A percentile compares a stretch with the other conserved stretches of the same genome.
Conservation (phyloP, 2,888 invertebrate species). For the Dorcus parallelipipedus region DNA sequence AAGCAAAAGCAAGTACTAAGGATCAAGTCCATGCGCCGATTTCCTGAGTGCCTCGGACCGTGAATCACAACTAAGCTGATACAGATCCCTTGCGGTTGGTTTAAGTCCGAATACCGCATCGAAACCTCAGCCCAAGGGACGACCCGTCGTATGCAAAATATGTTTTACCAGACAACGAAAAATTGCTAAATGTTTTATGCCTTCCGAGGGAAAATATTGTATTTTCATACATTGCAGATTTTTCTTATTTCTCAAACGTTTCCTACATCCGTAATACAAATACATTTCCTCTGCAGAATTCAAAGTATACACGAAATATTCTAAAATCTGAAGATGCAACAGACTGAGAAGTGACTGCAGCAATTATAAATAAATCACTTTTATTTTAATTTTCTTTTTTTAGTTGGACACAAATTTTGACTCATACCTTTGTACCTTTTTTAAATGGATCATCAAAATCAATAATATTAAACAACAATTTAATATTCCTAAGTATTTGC, state of each 20-base stretch:
- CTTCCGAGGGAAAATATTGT: slow-evolving; percentile 10
- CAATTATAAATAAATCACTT: too few species aligned
- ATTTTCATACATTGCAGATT: neutral
- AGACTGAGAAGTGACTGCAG: too few species aligned
- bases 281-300: too few species aligned
- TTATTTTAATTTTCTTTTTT: too few species aligned
- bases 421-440: too few species aligned
- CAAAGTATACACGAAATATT: too few species aligned
- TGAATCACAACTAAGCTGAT: neutral
- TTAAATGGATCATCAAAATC: too few species aligned
- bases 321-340: too few species aligned
- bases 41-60: neutral
- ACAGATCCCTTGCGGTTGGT: slow-evolving; percentile 2
- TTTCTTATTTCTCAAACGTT: neutral
- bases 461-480: too few species aligned
- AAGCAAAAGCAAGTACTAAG: neutral
- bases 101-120: slow-evolving; percentile 6
- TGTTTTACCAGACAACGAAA: slow-evolving; percentile 8
- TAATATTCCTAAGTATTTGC: too few species aligned
- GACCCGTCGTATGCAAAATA: slow-evolving; percentile 7
- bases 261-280: too few species aligned
- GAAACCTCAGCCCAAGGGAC: neutral
- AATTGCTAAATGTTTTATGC: slow-evolving; percentile 15
- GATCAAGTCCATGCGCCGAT: neutral
- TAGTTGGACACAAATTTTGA: too few species aligned